phyloP scores from a whole-genome alignment of 2,113 vertebrate genomes.

The Sander vitreus region DNA sequence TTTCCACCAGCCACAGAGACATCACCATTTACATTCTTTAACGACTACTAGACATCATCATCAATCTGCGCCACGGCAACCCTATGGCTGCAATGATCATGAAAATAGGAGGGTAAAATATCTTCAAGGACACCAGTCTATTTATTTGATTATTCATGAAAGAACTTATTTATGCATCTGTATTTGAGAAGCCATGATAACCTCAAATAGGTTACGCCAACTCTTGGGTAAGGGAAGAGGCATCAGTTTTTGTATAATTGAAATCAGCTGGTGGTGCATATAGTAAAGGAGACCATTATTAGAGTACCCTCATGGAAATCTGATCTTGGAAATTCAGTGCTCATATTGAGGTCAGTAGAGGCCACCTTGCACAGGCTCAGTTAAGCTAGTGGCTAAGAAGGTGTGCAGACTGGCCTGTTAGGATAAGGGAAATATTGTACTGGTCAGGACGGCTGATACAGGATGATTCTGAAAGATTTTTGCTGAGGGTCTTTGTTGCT shows the following conservation, averaged over 20 bases:
- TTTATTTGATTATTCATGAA: constrained; percentile 58
- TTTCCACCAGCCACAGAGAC: constrained; percentile 38
- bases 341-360: constrained; percentile 55
- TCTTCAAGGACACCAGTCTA: constrained; percentile 41
- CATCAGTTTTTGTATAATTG: constrained; percentile 38
- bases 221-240: not conserved
- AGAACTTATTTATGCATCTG: constrained; percentile 19
- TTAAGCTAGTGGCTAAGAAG: constrained; percentile 60
- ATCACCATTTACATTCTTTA: constrained; percentile 57
- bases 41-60: constrained; percentile 44
- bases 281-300: constrained; percentile 5
- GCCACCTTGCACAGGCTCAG: constrained; percentile 33
- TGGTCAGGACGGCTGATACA: constrained; percentile 30
- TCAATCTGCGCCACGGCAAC: constrained; percentile 47
- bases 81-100: constrained; percentile 24
- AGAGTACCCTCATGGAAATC: constrained; percentile 39
- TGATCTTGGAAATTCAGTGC: constrained; percentile 44
- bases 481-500: constrained; percentile 22
- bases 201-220: not conserved
- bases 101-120: constrained; percentile 36
- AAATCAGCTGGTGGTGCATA: constrained; percentile 23
- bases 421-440: constrained; percentile 45
- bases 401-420: constrained; percentile 38
- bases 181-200: constrained; percentile 31
- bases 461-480: constrained; percentile 16